Evolutionary conservation across 2,888 invertebrate genomes (phyloP), one percentile per base, ranked within the genome.

Genomic region (Calliscelio sp.): DNA sequence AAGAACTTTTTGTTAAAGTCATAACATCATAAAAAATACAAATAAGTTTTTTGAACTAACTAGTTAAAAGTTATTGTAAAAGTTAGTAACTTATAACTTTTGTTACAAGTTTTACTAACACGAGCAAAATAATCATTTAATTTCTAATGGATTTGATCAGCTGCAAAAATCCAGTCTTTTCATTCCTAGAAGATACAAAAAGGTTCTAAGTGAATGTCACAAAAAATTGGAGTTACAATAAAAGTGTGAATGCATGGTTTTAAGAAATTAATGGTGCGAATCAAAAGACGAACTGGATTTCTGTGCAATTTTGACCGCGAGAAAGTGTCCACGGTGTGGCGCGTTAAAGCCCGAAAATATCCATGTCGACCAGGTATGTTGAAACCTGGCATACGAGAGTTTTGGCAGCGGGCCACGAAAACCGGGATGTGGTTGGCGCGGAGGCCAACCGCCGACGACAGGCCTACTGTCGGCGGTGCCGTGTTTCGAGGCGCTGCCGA

Each of bases 371-470:
- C 91, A 89, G 91, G 90, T 91, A 92, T 92, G 92, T 92, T 89
- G 92, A 92, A 92, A 92, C 90, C 91, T 92, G 92, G 92, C 92
- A 92, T 90, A 87, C 91, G 91, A 92, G 92, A 92, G 92, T 90
- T 90, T 88, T 93, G 93, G 93, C 92, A 85, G 24, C 41, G 24
- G 78, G 91, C 93, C 93, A 92, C 78, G 79, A 82, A 84, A 84
- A 81, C 83, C 81, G 89, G 86, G 86, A 87, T 88, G 87, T 88
- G 88, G 84, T 83, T 88, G 89, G 82, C 85, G 84, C 82, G 83
- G 85, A 81, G 81, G 86, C 86, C 85, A 86, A 87, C 85, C 80
- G 71, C 44, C 80, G 73, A 80, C 80, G 86, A 82, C 85, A 85
- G 79, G 78, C 74, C 81, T 84, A 81, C 77, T 83, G 59, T 63